Base-by-base conservation (phyloP, 2,888 invertebrate genomes). In the Drosophila monieri region DNA sequence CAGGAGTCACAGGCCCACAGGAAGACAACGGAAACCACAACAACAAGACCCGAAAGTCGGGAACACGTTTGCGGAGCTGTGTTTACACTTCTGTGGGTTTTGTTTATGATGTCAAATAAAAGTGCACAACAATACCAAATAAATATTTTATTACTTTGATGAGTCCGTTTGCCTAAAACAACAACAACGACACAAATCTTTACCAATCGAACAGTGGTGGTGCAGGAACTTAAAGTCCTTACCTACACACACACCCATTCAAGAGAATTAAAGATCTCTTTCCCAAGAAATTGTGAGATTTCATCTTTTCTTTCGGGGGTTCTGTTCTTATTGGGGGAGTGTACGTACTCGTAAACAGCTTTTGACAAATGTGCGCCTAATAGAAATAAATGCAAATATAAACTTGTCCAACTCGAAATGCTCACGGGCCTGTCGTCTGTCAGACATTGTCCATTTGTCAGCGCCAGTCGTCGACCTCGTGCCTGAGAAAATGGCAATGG, bases 31-130 rank as follows among this genome's bases (percentile, higher is more conserved):
- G 2, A 48, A 64, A 15, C 44, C 60, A 2, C 51, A 64, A 23
- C 44, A 12, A 15, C 15, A 25, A 21, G 62, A 14, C 35, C 35
- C 35, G 14, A 35, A 23, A 60, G 15, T 23, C 6, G 27, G 48
- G n/a, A 41, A 61, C 60, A 64, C 60, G 60, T 86, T 84, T 74
- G 65, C 64, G 62, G 80, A 86, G 76, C 87, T 83, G 78, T 83
- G 88, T 83, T 85, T 88, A 88, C 89, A 88, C 89, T 84, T 84
- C 89, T 88, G 88, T 88, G 89, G 84, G 88, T 88, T 80, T 84
- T 84, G 89, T 84, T 84, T 84, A 84, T 84, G 86, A 84, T 85
- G 84, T 84, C 84, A 84, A 85, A 89, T 88, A 85, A 85, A 88
- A 88, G 84, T 88, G 89, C 87, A 81, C 89, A 83, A 87, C 89